Evolutionary conservation across 2,797 vertebrate genomes (phyloP).

Genomic region (Novumbra hubbsi): DNA sequence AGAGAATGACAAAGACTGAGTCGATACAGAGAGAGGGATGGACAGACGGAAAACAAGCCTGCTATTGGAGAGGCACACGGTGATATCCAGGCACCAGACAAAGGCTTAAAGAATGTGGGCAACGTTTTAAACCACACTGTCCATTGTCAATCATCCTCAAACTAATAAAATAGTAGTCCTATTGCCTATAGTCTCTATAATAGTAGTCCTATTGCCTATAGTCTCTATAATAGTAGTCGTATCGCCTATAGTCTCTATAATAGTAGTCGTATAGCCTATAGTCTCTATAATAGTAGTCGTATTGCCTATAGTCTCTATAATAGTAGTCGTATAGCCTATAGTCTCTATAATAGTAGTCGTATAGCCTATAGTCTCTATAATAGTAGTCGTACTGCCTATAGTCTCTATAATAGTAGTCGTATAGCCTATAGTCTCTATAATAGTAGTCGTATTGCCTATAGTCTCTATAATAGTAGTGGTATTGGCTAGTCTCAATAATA

Average conservation of each 20-base stretch:
- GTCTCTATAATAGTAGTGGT: too few relatives aligned
- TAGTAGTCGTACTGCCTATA: too few relatives aligned
- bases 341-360: not conserved
- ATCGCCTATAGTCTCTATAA: not conserved
- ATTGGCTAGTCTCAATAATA: too few relatives aligned
- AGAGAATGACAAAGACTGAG: not conserved
- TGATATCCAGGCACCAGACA: slow-evolving; percentile 5
- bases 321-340: not conserved
- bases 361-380: too few relatives aligned
- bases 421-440: too few relatives aligned
- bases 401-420: too few relatives aligned
- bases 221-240: not conserved
- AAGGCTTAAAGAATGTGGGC: slow-evolving; percentile 11
- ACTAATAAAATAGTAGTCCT: not conserved
- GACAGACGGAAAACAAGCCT: not conserved
- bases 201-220: not conserved
- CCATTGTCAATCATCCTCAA: not conserved
- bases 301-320: not conserved
- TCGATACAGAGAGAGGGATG: too few relatives aligned
- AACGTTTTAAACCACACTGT: slow-evolving; percentile 4
- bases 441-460: too few relatives aligned
- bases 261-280: not conserved
- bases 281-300: not conserved
- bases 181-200: not conserved
- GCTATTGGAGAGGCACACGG: not conserved